Conservation (phyloP, 2,797 vertebrate species). For the Lateolabrax maculatus region DNA sequence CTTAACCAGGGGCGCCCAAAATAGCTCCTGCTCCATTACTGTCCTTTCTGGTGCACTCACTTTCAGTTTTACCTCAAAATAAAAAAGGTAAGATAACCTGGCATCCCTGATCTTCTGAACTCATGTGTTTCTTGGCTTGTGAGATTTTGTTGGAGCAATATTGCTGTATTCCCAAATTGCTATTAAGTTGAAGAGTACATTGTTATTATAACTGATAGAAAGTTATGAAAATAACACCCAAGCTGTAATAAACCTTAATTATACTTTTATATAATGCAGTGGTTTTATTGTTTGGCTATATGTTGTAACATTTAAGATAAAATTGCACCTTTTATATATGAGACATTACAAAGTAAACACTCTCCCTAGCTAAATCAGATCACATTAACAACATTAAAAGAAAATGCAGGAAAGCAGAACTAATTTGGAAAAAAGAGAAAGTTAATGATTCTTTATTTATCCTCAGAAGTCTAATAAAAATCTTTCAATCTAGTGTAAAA, state of each 20-base stretch:
- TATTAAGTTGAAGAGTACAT: not conserved
- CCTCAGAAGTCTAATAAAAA: not conserved
- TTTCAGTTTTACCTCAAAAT: not conserved
- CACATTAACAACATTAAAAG: not conserved
- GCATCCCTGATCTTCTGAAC: not conserved
- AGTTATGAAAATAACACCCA: not conserved
- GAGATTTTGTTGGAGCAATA: not conserved
- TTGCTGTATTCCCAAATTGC: not conserved
- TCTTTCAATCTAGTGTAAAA: not conserved
- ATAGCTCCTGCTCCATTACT: slow-evolving; percentile 4
- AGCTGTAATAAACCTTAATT: not conserved
- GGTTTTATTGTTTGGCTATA: not conserved
- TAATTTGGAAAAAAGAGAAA: not conserved
- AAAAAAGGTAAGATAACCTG: not conserved
- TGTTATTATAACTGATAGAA: not conserved
- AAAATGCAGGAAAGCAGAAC: not conserved
- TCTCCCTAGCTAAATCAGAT: not conserved
- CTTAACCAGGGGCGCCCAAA: not conserved
- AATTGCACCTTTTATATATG: not conserved
- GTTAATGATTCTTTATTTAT: not conserved
- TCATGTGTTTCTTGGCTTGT: not conserved
- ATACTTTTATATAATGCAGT: not conserved
- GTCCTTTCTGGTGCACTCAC: slow-evolving; percentile 1
- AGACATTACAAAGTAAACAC: not conserved
- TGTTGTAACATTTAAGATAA: not conserved